Base-by-base conservation (phyloP, 2,797 vertebrate genomes). In the Balearica regulorum region DNA sequence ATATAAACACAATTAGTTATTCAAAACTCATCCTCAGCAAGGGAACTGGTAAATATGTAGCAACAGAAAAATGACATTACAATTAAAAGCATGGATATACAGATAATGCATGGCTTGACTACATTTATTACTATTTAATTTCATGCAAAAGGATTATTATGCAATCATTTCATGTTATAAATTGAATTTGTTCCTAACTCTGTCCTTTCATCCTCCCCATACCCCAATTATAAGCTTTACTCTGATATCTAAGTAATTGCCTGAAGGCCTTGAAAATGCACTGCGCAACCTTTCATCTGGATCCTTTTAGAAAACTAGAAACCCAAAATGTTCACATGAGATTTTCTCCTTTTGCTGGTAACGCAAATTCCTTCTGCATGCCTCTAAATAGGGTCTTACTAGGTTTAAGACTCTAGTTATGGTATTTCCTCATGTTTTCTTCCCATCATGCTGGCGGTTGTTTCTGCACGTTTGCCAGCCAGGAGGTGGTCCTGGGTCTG, bases 181-280 rank as follows among this genome's bases (percentile, higher is more conserved):
- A 97, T 73, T 83, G 84, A 89, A 92, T 96, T 92, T 93, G 72
- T 87, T 93, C 72, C 78, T 73, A 86, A 81, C 43, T 93, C 80
- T 86, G 84, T 87, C 87, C 90, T 96, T 96, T 95, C 83, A 96
- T 95, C 89, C 88, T 87, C 79, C 92, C 88, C 58, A 68, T 65
- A 89, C 24, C 85, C 61, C 81, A 96, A 37, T 96, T 94, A 96
- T 83, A 92, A 95, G 88, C 88, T 95, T 96, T 95, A 96, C 88
- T 95, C 88, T 80, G 94, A 89, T 95, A 96, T 73, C 55, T 37
- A 92, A 91, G 77, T 84, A 95, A 95, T 84, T 68, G 96, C 90
- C 96, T 54, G 35, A 69, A 87, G 93, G 87, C 81, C 69, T 81
- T 72, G 76, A 93, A 96, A 96, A 93, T 33, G 69, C 88, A 87